Base-by-base conservation (phyloP, 2,888 invertebrate species). In the Drosophila monieri region DNA sequence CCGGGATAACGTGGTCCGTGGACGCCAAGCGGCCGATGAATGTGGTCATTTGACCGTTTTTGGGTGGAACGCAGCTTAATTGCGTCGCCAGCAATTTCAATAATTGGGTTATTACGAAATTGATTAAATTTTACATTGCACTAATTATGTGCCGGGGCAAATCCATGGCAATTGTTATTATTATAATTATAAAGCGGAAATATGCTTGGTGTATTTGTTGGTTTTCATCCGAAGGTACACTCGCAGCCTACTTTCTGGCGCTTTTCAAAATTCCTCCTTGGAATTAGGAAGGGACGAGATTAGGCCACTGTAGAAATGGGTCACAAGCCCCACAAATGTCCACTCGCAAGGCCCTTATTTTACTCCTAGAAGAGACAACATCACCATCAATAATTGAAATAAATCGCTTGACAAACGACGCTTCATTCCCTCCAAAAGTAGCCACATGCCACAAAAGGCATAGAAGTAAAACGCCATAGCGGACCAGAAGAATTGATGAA, bases 391-490 rank as follows among this genome's bases (percentile, higher is more conserved):
- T 81, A 88, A 88, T 87, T 88, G 88, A 88, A 85, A 85, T 87
- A 87, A 85, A 85, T 88, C 79, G 85, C 62, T 62, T 76, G 79
- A 81, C 88, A 85, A 88, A 81, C 75, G 78, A 87, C 73, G 73
- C 21, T 3, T 23, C 3, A 5, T 57, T 66, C 51, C 25, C 25
- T 32, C 49, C 6, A 18, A 27, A 0, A 39, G 60, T 49, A 41
- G 37, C 44, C 14, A 30, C 9, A 47, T 27, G 37, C 14, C 46
- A 12, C 39, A 30, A 2, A 18, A 18, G 18, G 18, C 18, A 18
- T 18, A 18, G 18, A 18, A 18, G 18, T 18, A 18, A 18, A 18
- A 18, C 1, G 18, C 18, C 2, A 18, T 18, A 18, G 1, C 1
- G 18, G 18, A 18, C 18, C 18, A 18, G 18, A 18, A 44, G 57